A percentile compares a stretch with the other conserved stretches of the same genome.
Evolutionary conservation across 2,888 invertebrate species (phyloP).

Genomic region (Amphipyra berbera): DNA sequence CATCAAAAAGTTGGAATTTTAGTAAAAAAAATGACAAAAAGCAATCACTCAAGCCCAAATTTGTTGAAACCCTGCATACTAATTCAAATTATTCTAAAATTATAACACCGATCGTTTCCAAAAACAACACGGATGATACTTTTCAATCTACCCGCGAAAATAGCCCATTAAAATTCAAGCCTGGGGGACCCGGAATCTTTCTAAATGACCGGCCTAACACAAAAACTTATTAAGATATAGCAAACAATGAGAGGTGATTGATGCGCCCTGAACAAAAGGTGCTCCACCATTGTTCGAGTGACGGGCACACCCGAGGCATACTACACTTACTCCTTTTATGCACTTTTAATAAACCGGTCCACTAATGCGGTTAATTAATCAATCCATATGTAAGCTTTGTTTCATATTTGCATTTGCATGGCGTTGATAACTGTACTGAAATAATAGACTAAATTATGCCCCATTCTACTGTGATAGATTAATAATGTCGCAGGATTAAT

Average conservation of each 20-base stretch:
- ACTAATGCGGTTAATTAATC: slow-evolving; percentile 85
- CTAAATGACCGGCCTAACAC: slow-evolving; percentile 86
- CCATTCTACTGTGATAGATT: slow-evolving; percentile 34
- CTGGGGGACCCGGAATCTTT: slow-evolving; percentile 79
- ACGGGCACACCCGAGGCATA: slow-evolving; percentile 73
- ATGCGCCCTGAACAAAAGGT: slow-evolving; percentile 85
- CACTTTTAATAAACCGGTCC: slow-evolving; percentile 85
- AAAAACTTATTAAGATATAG: slow-evolving; percentile 89
- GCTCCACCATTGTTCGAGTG: slow-evolving; percentile 76
- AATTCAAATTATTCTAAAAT: slow-evolving; percentile 5
- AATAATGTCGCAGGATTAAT: slow-evolving; percentile 40
- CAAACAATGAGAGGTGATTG: slow-evolving; percentile 87
- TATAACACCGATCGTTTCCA: slow-evolving; percentile 9
- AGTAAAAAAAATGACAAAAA: background rate
- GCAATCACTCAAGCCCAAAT: background rate
- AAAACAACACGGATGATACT: slow-evolving; percentile 54
- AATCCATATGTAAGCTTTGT: slow-evolving; percentile 71
- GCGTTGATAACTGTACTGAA: slow-evolving; percentile 53
- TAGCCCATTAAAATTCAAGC: slow-evolving; percentile 76
- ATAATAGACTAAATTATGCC: slow-evolving; percentile 33
- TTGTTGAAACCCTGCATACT: background rate
- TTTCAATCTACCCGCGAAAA: slow-evolving; percentile 67
- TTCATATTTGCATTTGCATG: slow-evolving; percentile 64
- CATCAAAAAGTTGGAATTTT: no score
- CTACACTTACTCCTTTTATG: slow-evolving; percentile 72